Percentiles rank a stretch among this genome's conserved stretches.
phyloP scores from a whole-genome alignment of 2,113 vertebrate species.

The Halcyon malimbica region DNA sequence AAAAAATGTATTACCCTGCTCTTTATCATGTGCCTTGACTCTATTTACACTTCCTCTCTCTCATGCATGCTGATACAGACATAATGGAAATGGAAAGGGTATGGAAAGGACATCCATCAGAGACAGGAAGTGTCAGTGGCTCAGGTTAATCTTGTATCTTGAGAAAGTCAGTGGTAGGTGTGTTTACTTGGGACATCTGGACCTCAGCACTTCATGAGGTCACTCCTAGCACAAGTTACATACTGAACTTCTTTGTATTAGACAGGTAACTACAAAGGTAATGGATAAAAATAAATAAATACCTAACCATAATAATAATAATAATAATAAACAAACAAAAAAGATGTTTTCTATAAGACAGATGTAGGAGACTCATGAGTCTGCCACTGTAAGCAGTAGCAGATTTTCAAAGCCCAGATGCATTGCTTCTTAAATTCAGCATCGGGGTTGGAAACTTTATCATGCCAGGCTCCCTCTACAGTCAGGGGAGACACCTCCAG shows the following conservation, averaged over 20 bases:
- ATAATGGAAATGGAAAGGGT: slow-evolving; percentile 23
- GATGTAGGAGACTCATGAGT: not conserved
- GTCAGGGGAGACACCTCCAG: not conserved
- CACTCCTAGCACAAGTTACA: not conserved
- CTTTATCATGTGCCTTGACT: slow-evolving; percentile 31
- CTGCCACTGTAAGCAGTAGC: not conserved
- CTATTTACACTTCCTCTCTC: slow-evolving; percentile 23
- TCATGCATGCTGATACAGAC: slow-evolving; percentile 12
- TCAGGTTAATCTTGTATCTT: not conserved
- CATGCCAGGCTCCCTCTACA: not conserved
- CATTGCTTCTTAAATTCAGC: not conserved
- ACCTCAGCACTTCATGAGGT: not conserved
- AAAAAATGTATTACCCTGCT: slow-evolving; percentile 47
- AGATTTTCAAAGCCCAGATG: not conserved
- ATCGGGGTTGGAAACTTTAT: not conserved
- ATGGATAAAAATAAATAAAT: not conserved
- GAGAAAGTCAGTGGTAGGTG: not conserved
- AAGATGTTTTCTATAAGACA: not conserved
- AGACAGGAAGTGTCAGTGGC: not conserved
- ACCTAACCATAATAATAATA: too few relatives aligned
- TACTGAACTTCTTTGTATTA: not conserved
- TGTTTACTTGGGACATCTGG: not conserved
- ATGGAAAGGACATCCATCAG: slow-evolving; percentile 6
- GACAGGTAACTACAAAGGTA: not conserved
- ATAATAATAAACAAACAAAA: not conserved